These are phyloP conservation scores for Anolis sagrei DNA, from an alignment of 2,113 vertebrate species.

Conservation along the genomic window DNA sequence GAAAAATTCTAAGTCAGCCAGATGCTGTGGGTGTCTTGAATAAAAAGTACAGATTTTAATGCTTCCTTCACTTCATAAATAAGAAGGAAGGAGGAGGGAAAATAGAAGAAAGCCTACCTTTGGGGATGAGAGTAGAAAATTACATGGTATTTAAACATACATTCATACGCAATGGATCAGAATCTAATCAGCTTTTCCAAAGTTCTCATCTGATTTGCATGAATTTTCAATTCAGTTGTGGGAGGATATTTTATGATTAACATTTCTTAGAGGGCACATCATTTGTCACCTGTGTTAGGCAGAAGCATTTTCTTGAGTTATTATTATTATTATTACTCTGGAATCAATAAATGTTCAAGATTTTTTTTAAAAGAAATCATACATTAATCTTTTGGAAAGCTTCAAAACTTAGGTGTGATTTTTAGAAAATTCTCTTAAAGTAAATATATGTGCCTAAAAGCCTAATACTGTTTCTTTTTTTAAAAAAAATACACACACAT, in stretches of 20 bases:
- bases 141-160: conserved; percentile 31
- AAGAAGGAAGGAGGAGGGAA: neutral
- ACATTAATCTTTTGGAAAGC: conserved; percentile 45
- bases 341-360: conserved; percentile 49
- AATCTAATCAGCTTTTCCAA: conserved; percentile 46
- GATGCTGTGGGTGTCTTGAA: conserved; percentile 21
- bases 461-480: neutral
- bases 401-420: conserved; percentile 35
- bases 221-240: conserved; percentile 49
- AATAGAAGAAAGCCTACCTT: neutral
- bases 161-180: conserved; percentile 33
- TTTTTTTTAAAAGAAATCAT: conserved; percentile 48
- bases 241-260: conserved; percentile 51
- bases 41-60: conserved; percentile 32
- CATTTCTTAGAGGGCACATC: conserved; percentile 45
- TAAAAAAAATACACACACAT: neutral
- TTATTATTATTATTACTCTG: conserved; percentile 12
- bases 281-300: conserved; percentile 52
- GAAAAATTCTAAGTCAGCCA: neutral
- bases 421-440: conserved; percentile 36
- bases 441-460: neutral
- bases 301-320: conserved; percentile 3
- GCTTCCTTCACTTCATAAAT: conserved; percentile 36
- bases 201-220: conserved; percentile 47
- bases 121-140: neutral